These are phyloP conservation scores for Blera fallax DNA, from an alignment of 2,888 invertebrate species.

Conservation along the genomic window DNA sequence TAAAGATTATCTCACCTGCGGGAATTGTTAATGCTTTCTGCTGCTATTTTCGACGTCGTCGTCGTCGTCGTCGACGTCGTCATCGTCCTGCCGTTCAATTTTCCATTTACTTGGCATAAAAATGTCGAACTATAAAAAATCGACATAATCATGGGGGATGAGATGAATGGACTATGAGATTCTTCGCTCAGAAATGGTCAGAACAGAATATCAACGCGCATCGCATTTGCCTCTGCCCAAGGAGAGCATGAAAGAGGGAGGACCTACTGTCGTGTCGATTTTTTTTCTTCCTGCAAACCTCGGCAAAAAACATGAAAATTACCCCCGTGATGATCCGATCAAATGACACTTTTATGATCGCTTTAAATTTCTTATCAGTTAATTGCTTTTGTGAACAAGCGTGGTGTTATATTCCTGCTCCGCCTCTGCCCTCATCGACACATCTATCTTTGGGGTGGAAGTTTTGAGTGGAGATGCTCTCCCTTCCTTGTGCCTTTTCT, in stretches of 20 bases:
- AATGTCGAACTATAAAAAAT: slow-evolving; percentile 43
- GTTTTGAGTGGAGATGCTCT: not conserved
- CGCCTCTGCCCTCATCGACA: not conserved
- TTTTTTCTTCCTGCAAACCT: slow-evolving; percentile 29
- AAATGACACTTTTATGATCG: slow-evolving; percentile 72
- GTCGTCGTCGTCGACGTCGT: not conserved
- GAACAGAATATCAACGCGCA: not conserved
- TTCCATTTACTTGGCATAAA: slow-evolving; percentile 38
- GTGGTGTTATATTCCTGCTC: not conserved
- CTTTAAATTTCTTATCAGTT: slow-evolving; percentile 72
- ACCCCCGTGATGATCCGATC: slow-evolving; percentile 57
- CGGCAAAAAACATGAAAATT: slow-evolving; percentile 56
- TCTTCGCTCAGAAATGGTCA: slow-evolving; percentile 5
- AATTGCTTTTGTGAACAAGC: slow-evolving; percentile 62
- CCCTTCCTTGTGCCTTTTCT: slow-evolving; percentile 2
- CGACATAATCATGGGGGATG: not conserved
- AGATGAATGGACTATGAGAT: slow-evolving; percentile 8
- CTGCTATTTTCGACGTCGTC: not conserved
- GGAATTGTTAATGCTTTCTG: slow-evolving; percentile 34
- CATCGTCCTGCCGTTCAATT: not conserved
- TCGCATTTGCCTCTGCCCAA: not conserved
- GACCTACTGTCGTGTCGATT: not conserved
- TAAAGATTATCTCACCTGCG: slow-evolving; percentile 46
- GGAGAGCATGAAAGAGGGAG: not conserved
- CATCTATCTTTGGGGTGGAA: not conserved